Evolutionary conservation across 23 tunicate species (phyloP), one percentile per base, ranked within the genome.

Genomic region (Styela plicata): DNA sequence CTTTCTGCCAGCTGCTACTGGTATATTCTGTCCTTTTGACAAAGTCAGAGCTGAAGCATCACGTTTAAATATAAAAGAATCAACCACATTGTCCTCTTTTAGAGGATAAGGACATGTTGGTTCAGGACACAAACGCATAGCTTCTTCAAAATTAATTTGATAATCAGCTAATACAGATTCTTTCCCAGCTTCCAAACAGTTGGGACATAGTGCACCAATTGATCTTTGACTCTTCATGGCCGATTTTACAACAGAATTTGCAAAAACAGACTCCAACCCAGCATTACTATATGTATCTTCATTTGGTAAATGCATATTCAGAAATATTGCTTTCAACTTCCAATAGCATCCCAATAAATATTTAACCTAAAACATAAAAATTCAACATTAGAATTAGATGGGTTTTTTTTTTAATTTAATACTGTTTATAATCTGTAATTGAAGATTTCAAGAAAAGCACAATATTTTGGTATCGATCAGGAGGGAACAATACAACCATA

Each of bases 81-180:
- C 36, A 53, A 44, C 31, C 63, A 76, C 35, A 35, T 37, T 37
- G 37, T 76, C 66, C 1, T 76, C 81, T 29, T 37, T 76, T 28
- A 52, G n/a, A 7, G 65, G 68, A 52, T 76, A 76, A 23, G 29
- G 1, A 23, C 81, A 76, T 52, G 64, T 76, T 37, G 64, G 24
- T 20, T 20, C 27, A 33, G 81, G 81, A 27, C 81, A 76, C 13
- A 52, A 36, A 28, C 37, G 37, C 10, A 76, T 76, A 18, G 81
- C 81, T 76, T 76, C 81, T 21, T 76, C 62, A 29, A 76, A 76
- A 36, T 76, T 76, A 13, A 76, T n/a, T 37, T 76, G 81, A 76
- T 35, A 76, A 25, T 22, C 24, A 29, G 24, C 34, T 5, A 71
- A 16, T 3, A 28, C 32, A 29, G 34, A 25, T 17, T 28, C 33